These are phyloP conservation scores for Melanophora roralis DNA, from an alignment of 2,888 invertebrate species.

Conservation along the genomic window DNA sequence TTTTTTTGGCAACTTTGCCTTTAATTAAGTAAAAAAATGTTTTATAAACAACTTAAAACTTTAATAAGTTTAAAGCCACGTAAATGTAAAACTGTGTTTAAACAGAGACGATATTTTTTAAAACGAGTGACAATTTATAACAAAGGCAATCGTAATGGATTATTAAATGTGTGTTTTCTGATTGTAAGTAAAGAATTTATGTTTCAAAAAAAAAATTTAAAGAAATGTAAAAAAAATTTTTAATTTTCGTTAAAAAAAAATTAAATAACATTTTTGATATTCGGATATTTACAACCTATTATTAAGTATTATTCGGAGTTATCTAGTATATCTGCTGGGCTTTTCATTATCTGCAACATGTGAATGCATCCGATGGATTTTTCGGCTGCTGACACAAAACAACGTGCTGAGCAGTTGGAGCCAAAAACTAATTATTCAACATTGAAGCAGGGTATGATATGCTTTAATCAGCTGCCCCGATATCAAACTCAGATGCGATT, in stretches of 20 bases:
- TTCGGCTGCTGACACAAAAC: too few relatives aligned
- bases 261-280: too few relatives aligned
- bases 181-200: slow-evolving; percentile 68
- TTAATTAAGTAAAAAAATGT: slow-evolving; percentile 44
- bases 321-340: too few relatives aligned
- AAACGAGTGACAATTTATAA: slow-evolving; percentile 33
- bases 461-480: too few relatives aligned
- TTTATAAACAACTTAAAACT: slow-evolving; percentile 46
- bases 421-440: too few relatives aligned
- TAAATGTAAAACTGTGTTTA: slow-evolving; percentile 46
- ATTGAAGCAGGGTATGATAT: too few relatives aligned
- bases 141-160: background rate
- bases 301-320: too few relatives aligned
- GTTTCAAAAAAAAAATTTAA: background rate
- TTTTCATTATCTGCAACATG: too few relatives aligned
- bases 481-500: too few relatives aligned
- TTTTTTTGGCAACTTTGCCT: background rate
- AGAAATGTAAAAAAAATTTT: background rate
- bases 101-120: slow-evolving; percentile 27
- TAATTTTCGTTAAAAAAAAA: background rate
- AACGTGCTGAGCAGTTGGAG: too few relatives aligned
- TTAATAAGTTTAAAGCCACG: slow-evolving; percentile 41
- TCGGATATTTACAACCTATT: too few relatives aligned
- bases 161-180: slow-evolving; percentile 61
- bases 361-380: too few relatives aligned